Percentiles rank a stretch among this genome's conserved stretches.
Conservation (phyloP, 2,113 vertebrate genomes). For the Vulpes ferrilata region DNA sequence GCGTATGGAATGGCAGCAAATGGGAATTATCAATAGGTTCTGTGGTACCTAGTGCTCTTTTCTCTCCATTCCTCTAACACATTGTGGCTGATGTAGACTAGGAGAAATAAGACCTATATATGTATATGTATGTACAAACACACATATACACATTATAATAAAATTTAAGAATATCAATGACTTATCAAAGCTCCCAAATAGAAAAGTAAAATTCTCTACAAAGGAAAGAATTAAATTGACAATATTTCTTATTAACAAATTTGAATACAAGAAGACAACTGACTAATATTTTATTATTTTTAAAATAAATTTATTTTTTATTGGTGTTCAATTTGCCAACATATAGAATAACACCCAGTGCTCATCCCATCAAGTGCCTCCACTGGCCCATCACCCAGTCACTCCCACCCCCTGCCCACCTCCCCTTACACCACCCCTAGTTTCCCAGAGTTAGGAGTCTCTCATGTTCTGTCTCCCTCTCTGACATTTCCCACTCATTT, state of each 20-base stretch:
- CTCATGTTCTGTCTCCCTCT: too few relatives aligned
- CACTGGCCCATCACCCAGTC: too few relatives aligned
- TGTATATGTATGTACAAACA: not conserved
- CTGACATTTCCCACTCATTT: too few relatives aligned
- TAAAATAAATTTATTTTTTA: too few relatives aligned
- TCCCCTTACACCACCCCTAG: too few relatives aligned
- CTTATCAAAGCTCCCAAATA: conserved; percentile 33
- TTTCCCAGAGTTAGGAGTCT: too few relatives aligned
- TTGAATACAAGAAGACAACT: not conserved
- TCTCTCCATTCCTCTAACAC: not conserved
- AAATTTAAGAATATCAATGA: not conserved
- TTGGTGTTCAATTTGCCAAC: too few relatives aligned
- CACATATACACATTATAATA: not conserved
- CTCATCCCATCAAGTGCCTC: too few relatives aligned
- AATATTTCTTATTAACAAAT: conserved; percentile 5
- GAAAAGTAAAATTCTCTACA: conserved; percentile 18
- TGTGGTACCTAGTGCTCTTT: not conserved
- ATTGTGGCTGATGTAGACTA: conserved; percentile 29
- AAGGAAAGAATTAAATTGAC: conserved; percentile 18
- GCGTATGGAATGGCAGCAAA: conserved; percentile 1
- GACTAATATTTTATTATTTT: too few relatives aligned
- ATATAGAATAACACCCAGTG: too few relatives aligned
- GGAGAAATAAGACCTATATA: not conserved
- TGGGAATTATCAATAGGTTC: not conserved
- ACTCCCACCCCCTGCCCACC: too few relatives aligned